Conservation (phyloP, 2,113 vertebrate species). For the Silurus glanis region DNA sequence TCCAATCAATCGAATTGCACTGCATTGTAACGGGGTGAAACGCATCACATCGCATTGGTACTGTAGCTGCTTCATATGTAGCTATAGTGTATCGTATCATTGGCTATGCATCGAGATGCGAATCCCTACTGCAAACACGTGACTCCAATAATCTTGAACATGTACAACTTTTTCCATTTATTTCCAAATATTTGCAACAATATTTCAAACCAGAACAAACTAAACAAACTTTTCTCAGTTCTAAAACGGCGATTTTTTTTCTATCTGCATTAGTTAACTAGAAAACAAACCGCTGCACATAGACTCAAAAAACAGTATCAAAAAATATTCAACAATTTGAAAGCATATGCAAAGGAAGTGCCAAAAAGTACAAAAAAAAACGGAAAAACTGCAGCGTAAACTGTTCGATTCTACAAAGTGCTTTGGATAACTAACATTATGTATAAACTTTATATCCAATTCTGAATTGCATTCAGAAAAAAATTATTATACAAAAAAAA, state of each 20-base stretch:
- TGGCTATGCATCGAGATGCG: no score
- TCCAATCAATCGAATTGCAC: no score
- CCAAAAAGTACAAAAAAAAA: no score
- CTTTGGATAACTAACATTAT: neutral
- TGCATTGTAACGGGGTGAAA: no score
- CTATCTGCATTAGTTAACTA: neutral
- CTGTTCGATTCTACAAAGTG: no score
- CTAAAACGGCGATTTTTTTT: neutral
- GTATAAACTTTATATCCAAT: no score
- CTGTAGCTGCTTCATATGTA: no score
- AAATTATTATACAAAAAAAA: no score
- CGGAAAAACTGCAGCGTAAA: neutral
- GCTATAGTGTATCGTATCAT: no score
- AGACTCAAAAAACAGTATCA: neutral
- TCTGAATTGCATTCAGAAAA: no score
- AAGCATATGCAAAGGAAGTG: neutral
- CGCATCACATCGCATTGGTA: no score
- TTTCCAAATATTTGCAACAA: slow-evolving; percentile 9
- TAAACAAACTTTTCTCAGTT: neutral
- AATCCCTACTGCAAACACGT: neutral
- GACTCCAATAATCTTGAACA: neutral
- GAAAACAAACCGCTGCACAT: neutral
- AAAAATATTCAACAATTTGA: neutral
- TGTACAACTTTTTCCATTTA: neutral
- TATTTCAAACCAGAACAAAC: slow-evolving; percentile 12